Conservation (phyloP, 2,797 vertebrate species). For the Rallus crepitans region DNA sequence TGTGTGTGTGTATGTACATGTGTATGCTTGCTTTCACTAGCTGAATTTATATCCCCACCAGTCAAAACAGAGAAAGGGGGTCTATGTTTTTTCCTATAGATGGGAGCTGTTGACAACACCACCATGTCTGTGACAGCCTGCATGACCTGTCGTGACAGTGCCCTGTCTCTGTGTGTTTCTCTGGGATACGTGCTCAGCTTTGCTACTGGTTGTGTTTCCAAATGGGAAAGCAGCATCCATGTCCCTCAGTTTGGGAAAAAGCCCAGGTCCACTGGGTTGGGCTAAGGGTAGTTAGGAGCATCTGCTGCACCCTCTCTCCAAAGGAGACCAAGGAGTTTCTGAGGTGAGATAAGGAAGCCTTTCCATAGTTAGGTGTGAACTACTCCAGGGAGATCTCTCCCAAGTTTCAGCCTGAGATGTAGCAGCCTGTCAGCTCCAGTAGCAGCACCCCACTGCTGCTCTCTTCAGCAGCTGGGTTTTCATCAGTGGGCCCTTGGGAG, state of each 20-base stretch:
- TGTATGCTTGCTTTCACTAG: not conserved
- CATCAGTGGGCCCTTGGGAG: not conserved
- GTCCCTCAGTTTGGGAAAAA: not conserved
- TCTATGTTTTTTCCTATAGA: not conserved
- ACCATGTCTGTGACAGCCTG: no score
- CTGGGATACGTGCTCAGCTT: not conserved
- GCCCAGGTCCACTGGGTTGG: not conserved
- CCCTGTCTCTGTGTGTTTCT: not conserved
- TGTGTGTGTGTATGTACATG: rapidly evolving
- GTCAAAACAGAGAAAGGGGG: not conserved
- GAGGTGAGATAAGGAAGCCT: not conserved
- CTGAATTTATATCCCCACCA: not conserved
- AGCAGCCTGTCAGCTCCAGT: not conserved
- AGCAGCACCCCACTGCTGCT: not conserved
- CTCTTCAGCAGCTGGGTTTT: not conserved
- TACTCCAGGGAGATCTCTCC: not conserved
- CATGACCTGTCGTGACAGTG: rapidly evolving
- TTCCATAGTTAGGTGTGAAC: not conserved
- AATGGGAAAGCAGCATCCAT: not conserved
- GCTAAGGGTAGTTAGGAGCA: no score
- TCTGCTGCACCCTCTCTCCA: rapidly evolving
- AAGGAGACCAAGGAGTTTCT: not conserved
- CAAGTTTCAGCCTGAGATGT: not conserved
- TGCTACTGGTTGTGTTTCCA: not conserved
- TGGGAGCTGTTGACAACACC: not conserved